Evolutionary conservation across 2,113 vertebrate genomes (phyloP), one percentile per base, ranked within the genome.

Genomic region (Hymenochirus boettgeri): DNA sequence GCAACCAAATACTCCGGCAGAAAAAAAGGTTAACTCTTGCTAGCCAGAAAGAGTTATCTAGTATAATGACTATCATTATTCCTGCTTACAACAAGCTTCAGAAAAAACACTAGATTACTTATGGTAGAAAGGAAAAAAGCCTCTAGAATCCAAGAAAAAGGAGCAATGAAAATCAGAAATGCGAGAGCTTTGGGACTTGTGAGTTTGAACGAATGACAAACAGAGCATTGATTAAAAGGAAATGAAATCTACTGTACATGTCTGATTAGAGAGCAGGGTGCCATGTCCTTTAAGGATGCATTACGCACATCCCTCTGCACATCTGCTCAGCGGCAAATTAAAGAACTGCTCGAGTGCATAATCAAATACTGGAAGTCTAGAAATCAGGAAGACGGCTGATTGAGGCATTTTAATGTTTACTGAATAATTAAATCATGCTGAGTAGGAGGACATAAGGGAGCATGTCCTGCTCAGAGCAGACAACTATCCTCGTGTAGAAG

Each of bases 311-410:
- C 2, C 3, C 37, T 64, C 33, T 13, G 33, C 48, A 63, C 50
- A 53, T 63, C 61, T 63, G 39, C 15, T 29, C 21, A 11, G 31
- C 31, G 13, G 29, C 39, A 31, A 29, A 46, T 24, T 46, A 53
- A 57, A 29, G 53, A 48, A 57, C n/a, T n/a, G 53, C 53, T 65
- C 26, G 21, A 48, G 39, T 45, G 31, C 53, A 65, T 57, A 19
- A 65, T 24, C 37, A 56, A 19, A 54, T 42, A 53, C 27, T 51
- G 29, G 9, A 64, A 35, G 54, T 57, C 22, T 57, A n/a, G 29
- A 57, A 35, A 18, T 57, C 54, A 57, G 54, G 35, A 29, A 56
- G 39, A 8, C 27, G 5, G 39, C 27, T 56, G 39, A 65, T 57
- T 56, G 53, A 53, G 24, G 23, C 24, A 26, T 29, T 26, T 63